Conservation (phyloP, 2,797 vertebrate genomes). For the Eulemur albifrons region DNA sequence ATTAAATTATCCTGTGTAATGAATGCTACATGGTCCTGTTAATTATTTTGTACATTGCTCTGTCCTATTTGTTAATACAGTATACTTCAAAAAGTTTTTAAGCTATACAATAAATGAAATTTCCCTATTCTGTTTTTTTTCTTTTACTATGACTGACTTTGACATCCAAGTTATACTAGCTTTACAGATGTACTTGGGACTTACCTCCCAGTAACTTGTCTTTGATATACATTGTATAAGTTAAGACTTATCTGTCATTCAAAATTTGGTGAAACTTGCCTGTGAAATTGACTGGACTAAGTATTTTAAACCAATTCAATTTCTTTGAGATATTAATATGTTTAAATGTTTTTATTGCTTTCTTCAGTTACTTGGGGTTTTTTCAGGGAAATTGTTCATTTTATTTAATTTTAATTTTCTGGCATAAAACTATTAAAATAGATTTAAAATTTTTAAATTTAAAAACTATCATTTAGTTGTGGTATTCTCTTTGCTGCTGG, state of each 20-base stretch:
- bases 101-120: not conserved
- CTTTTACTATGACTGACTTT: not conserved
- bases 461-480: not conserved
- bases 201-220: not conserved
- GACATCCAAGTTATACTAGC: not conserved
- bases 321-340: not conserved
- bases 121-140: not conserved
- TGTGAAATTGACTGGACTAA: not conserved
- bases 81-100: not conserved
- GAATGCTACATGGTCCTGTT: not conserved
- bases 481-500: not conserved
- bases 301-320: not conserved
- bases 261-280: not conserved
- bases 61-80: not conserved
- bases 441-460: not conserved
- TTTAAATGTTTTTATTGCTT: not conserved
- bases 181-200: not conserved
- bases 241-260: not conserved
- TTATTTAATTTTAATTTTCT: not conserved
- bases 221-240: not conserved
- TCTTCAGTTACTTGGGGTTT: not conserved
- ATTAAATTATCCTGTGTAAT: not conserved
- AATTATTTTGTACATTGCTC: not conserved
- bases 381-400: not conserved
- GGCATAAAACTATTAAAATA: not conserved